These are phyloP conservation scores for Adoxophyes honmai DNA, from an alignment of 1,140 invertebrate species.

Conservation along the genomic window DNA sequence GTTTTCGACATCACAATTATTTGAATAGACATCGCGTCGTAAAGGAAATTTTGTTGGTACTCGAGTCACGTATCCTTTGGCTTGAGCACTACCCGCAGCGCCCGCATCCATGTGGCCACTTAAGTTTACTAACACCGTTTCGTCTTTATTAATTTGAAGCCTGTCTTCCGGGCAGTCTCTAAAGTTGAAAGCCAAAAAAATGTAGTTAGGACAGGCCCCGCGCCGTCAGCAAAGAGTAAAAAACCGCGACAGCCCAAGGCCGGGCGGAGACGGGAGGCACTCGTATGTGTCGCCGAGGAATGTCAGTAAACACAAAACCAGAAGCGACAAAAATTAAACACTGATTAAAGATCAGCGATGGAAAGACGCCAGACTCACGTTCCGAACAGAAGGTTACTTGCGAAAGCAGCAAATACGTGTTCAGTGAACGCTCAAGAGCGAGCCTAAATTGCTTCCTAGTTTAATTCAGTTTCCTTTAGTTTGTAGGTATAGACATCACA, in stretches of 20 bases:
- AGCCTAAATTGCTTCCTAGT: slow-evolving; percentile 29
- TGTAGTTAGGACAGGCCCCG: background rate
- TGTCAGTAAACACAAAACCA: slow-evolving; percentile 6
- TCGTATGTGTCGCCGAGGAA: background rate
- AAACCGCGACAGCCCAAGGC: background rate
- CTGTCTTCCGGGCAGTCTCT: background rate
- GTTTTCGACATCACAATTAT: background rate
- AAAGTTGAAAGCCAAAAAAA: background rate
- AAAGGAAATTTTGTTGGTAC: background rate
- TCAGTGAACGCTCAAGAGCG: slow-evolving; percentile 34
- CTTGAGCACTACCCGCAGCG: background rate
- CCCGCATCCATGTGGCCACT: slow-evolving; percentile 3
- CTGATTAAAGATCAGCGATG: background rate
- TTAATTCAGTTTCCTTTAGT: slow-evolving; percentile 20
- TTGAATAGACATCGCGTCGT: background rate
- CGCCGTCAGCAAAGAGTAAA: slow-evolving; percentile 11
- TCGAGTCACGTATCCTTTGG: background rate
- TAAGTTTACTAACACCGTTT: background rate
- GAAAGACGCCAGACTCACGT: slow-evolving; percentile 22
- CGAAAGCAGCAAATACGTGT: slow-evolving; percentile 38
- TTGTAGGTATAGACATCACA: background rate
- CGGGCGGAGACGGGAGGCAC: background rate
- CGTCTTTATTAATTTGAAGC: slow-evolving; percentile 7
- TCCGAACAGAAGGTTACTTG: slow-evolving; percentile 25
- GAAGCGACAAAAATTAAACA: background rate